Conservation (phyloP, 2,888 invertebrate genomes). For the Ornithoptera alexandrae region DNA sequence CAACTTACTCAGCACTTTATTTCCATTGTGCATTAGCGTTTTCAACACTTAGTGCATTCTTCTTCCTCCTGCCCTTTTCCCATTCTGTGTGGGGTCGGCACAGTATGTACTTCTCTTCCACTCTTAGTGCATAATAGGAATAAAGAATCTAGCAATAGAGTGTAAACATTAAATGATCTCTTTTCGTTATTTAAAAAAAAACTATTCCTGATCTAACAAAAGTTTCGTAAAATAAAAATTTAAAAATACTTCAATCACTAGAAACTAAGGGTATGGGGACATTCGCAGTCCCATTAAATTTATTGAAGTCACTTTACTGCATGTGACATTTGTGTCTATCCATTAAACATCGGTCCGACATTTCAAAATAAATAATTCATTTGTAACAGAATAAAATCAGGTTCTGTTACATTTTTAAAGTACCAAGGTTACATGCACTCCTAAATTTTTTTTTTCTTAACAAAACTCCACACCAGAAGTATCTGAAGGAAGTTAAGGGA, state of each 20-base stretch:
- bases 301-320: conserved; percentile 4
- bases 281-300: background rate
- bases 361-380: conserved; percentile 9
- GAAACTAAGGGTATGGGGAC: background rate
- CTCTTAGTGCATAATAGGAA: too few relatives aligned
- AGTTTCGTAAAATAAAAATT: too few relatives aligned
- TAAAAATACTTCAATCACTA: background rate
- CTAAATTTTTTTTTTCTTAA: conserved; percentile 8
- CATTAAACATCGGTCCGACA: conserved; percentile 11
- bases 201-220: too few relatives aligned
- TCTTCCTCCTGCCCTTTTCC: too few relatives aligned
- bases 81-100: too few relatives aligned
- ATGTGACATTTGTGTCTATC: conserved; percentile 13
- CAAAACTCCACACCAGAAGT: background rate
- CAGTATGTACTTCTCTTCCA: too few relatives aligned
- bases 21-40: too few relatives aligned
- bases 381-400: conserved; percentile 13
- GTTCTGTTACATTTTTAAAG: conserved; percentile 20
- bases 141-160: too few relatives aligned
- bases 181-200: too few relatives aligned
- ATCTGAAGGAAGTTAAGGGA: conserved; percentile 18
- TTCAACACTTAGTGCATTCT: too few relatives aligned
- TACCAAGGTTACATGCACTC: conserved; percentile 4
- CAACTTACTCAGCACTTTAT: too few relatives aligned
- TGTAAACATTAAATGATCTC: too few relatives aligned